Percentiles rank a stretch among this genome's conserved stretches.
These are phyloP conservation scores for Scaptomyza reducta DNA, from an alignment of 2,888 invertebrate genomes.

Conservation along the genomic window DNA sequence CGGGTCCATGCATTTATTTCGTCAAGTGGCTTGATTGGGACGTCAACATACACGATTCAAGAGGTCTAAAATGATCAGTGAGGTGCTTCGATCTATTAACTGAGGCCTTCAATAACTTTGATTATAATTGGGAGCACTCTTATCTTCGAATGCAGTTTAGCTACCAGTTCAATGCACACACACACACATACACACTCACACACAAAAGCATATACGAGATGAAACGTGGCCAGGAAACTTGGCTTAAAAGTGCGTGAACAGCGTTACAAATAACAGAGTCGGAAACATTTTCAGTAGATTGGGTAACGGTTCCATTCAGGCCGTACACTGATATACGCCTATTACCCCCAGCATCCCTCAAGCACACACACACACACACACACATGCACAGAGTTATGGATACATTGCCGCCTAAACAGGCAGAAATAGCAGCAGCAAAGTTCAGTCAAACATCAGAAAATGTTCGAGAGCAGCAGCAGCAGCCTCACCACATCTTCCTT, in stretches of 20 bases:
- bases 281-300: constrained; percentile 17
- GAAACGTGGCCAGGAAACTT: constrained; percentile 38
- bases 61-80: constrained; percentile 25
- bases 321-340: constrained; percentile 20
- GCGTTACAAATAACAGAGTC: constrained; percentile 45
- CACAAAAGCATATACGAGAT: background rate
- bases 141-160: constrained; percentile 1
- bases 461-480: constrained; percentile 38
- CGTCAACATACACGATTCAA: background rate
- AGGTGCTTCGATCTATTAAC: constrained; percentile 24
- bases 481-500: background rate
- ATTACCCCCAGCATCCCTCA: constrained; percentile 26
- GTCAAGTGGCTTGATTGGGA: background rate
- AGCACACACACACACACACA: constrained; percentile 14
- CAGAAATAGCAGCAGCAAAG: constrained; percentile 51
- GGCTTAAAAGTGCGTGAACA: constrained; percentile 49
- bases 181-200: background rate
- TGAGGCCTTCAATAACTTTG: constrained; percentile 20
- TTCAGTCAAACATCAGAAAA: constrained; percentile 73
- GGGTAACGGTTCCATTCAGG: constrained; percentile 18
- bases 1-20: background rate
- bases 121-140: constrained; percentile 27
- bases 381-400: constrained; percentile 10
- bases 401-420: constrained; percentile 34
- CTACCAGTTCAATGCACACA: constrained; percentile 1